Evolutionary conservation across 1,140 invertebrate species (phyloP).

Genomic region (Tetramorium alpestre): DNA sequence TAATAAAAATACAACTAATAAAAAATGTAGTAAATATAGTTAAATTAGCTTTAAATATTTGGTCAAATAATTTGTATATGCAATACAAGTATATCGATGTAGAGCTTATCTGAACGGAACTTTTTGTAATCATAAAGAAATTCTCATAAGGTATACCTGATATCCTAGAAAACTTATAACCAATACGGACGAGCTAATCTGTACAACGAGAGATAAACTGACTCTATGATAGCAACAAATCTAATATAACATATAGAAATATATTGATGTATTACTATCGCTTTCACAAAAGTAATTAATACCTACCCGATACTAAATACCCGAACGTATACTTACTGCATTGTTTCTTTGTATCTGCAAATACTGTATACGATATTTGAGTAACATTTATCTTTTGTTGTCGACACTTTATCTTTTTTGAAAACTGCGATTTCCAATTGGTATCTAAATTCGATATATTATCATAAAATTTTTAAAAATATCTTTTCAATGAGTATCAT

Average conservation of each 20-base stretch:
- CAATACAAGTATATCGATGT: neutral
- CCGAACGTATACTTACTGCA: conserved; percentile 1
- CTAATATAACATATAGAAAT: neutral
- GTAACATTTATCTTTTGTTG: neutral
- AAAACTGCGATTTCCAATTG: conserved; percentile 10
- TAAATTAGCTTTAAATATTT: neutral
- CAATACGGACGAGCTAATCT: neutral
- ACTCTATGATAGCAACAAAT: conserved; percentile 7
- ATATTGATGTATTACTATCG: neutral
- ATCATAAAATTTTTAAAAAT: neutral
- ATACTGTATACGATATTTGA: conserved; percentile 9
- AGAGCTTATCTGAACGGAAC: neutral
- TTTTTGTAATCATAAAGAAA: too few species aligned
- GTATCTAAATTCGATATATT: conserved; percentile 15
- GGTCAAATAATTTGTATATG: neutral
- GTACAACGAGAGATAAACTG: conserved; percentile 1
- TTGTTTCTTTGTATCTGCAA: neutral
- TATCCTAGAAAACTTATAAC: conserved; percentile 20
- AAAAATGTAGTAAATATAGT: neutral
- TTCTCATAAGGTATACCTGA: neutral
- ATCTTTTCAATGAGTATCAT: neutral
- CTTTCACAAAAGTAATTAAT: neutral
- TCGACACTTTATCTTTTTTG: neutral
- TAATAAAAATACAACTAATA: too few species aligned
- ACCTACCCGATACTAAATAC: neutral